A percentile compares a stretch with the other conserved stretches of the same genome.
Conservation (phyloP, 1,140 invertebrate genomes). For the Temnothorax curvispinosus region DNA sequence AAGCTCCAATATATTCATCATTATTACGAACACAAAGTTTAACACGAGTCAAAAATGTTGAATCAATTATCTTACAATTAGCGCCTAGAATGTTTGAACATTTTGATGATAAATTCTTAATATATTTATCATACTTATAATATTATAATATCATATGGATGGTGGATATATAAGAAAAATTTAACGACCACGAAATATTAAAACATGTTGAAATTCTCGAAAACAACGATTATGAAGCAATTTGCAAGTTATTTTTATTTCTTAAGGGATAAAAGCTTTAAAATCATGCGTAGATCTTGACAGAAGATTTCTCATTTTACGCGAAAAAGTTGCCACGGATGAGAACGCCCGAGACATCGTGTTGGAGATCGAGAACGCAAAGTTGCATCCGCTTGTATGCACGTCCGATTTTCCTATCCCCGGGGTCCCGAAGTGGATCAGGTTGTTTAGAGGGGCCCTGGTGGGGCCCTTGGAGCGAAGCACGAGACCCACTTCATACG, state of each 20-base stretch:
- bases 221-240: too few species aligned
- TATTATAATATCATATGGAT: background rate
- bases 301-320: background rate
- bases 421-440: slow-evolving; percentile 23
- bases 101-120: background rate
- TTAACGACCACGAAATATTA: background rate
- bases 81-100: background rate
- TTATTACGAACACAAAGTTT: too few species aligned
- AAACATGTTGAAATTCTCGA: background rate
- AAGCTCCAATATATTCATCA: background rate
- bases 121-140: too few species aligned
- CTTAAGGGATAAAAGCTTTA: background rate
- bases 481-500: slow-evolving; percentile 68
- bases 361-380: background rate
- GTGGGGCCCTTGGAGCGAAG: slow-evolving; percentile 16
- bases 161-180: background rate
- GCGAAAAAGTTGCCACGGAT: background rate
- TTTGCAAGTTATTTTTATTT: background rate
- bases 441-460: slow-evolving; percentile 25
- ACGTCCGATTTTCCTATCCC: slow-evolving; percentile 41
- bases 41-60: background rate
- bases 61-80: background rate
- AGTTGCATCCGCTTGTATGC: slow-evolving; percentile 10
- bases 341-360: too few species aligned
- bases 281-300: background rate